Evolutionary conservation across 2,113 vertebrate genomes (phyloP).

Genomic region (Myotis lucifugus): DNA sequence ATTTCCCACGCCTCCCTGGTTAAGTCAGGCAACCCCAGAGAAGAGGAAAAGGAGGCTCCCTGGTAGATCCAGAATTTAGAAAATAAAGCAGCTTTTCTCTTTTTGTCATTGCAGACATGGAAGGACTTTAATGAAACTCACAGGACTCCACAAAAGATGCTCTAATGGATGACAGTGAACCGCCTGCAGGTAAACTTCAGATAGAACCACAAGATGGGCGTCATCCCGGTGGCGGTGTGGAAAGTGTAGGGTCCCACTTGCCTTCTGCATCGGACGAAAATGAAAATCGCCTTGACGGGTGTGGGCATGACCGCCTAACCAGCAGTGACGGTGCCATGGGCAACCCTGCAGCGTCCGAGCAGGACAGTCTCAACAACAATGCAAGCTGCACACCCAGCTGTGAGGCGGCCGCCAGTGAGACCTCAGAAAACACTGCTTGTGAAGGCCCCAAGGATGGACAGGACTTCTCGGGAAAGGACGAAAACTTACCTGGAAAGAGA

Average conservation of each 20-base stretch:
- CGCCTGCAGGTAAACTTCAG: slow-evolving; percentile 77
- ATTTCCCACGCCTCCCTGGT: neutral
- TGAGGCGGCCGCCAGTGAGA: slow-evolving; percentile 70
- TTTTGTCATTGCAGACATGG: slow-evolving; percentile 82
- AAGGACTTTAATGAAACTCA: slow-evolving; percentile 74
- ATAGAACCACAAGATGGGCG: slow-evolving; percentile 80
- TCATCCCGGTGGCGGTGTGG: slow-evolving; percentile 64
- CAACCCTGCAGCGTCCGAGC: slow-evolving; percentile 74
- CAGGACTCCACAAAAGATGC: slow-evolving; percentile 78
- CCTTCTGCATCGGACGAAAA: slow-evolving; percentile 86
- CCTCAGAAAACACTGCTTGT: slow-evolving; percentile 38
- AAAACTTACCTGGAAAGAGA: slow-evolving; percentile 76
- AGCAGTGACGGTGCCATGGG: slow-evolving; percentile 75
- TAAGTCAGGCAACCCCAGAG: neutral
- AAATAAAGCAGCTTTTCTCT: slow-evolving; percentile 43
- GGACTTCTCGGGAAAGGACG: slow-evolving; percentile 62
- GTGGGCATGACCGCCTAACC: slow-evolving; percentile 71
- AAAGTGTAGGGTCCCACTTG: slow-evolving; percentile 69
- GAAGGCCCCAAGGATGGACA: slow-evolving; percentile 76
- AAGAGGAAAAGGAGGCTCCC: neutral
- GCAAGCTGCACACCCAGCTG: slow-evolving; percentile 76
- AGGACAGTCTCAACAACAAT: slow-evolving; percentile 90
- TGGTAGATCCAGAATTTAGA: neutral
- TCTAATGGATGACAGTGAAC: slow-evolving; percentile 88
- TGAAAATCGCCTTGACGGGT: slow-evolving; percentile 84